Evolutionary conservation across 2,797 vertebrate species (phyloP).

Genomic region (Poecilia picta): DNA sequence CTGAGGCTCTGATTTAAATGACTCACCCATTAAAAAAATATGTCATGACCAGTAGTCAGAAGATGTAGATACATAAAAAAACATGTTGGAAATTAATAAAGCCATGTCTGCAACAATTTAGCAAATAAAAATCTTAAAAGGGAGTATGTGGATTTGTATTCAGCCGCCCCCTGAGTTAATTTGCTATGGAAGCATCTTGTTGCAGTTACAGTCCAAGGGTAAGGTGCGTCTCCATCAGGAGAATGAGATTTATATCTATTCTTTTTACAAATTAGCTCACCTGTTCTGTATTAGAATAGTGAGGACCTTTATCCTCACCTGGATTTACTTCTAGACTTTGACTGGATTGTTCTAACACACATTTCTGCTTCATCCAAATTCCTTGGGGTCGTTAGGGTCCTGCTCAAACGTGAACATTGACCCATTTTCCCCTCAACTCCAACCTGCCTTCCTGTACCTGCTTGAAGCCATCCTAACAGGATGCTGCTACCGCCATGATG

Average conservation of each 20-base stretch:
- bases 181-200: background rate
- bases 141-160: background rate
- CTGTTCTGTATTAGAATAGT: background rate
- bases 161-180: background rate
- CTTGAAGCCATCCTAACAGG: background rate
- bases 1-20: constrained; percentile 1
- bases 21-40: background rate
- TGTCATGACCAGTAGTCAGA: background rate
- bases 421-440: background rate
- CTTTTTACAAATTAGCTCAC: background rate
- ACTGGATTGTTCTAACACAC: background rate
- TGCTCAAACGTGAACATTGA: background rate
- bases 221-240: background rate
- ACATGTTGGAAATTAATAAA: background rate
- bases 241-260: background rate
- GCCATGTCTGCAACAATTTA: background rate
- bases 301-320: background rate
- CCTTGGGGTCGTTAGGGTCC: background rate
- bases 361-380: background rate
- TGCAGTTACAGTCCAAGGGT: background rate
- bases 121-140: background rate
- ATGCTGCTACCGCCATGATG: background rate
- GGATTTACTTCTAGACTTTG: background rate
- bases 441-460: background rate
- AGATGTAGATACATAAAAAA: background rate